phyloP scores from a whole-genome alignment of 2,113 vertebrate species.

The Rynchops niger region DNA sequence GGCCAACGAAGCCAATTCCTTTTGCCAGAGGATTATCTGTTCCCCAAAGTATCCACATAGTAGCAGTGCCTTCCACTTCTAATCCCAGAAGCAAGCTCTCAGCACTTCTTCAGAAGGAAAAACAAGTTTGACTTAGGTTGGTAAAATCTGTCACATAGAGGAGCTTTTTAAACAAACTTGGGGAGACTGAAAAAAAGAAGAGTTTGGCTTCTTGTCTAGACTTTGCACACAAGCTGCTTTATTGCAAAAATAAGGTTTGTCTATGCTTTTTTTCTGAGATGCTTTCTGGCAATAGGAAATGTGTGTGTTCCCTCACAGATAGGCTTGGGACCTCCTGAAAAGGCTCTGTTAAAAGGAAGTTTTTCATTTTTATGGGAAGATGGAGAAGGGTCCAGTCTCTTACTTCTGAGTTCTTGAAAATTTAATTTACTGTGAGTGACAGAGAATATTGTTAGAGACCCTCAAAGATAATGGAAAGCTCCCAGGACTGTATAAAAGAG shows the following conservation, averaged over 20 bases:
- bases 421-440: background rate
- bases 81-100: background rate
- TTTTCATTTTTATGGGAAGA: background rate
- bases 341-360: background rate
- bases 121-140: background rate
- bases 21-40: conserved; percentile 46
- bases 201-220: background rate
- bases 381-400: background rate
- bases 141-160: background rate
- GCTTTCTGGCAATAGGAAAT: background rate
- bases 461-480: background rate
- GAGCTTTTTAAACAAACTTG: background rate
- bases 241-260: background rate
- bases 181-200: background rate
- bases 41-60: background rate
- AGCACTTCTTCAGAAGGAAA: background rate
- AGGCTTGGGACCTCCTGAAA: background rate
- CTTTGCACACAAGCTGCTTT: background rate
- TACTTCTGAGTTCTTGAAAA: background rate
- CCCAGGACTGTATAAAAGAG: background rate
- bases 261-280: background rate
- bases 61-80: background rate
- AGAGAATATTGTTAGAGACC: background rate
- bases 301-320: background rate
- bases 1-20: background rate